Evolutionary conservation across 2,113 vertebrate genomes (phyloP), one percentile per base, ranked within the genome.

Genomic region (Numida meleagris): DNA sequence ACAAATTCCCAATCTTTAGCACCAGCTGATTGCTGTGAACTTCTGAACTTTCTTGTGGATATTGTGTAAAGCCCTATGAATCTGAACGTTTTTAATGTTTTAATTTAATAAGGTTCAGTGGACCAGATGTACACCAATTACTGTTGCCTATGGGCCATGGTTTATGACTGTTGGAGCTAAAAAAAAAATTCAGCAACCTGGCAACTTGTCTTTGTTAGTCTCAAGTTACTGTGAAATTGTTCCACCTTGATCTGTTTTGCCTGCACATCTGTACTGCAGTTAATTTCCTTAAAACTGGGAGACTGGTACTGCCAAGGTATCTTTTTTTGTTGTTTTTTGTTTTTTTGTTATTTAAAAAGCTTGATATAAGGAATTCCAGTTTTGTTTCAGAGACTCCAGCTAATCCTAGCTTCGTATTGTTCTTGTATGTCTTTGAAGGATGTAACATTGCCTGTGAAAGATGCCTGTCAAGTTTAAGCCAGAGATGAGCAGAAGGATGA

Each of bases 101-200:
- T 92, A 78, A 90, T 94, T 72, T 78, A 92, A 86, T 93, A 94
- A 84, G 80, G 77, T 90, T 95, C 90, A 86, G 88, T 61, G 70
- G 83, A 92, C 90, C 88, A 96, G 94, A 88, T 95, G 95, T 94
- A 94, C 82, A 88, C 50, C 94, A 95, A 84, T 96, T 96, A 89
- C 74, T 85, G 45, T 89, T 95, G 93, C 91, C 93, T 89, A 2
- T 82, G 85, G 94, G 82, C 91, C 85, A 89, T 85, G 43, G 80
- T 95, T 96, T 94, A 88, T 90, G 95, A 81, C 88, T 83, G 21
- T 82, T 63, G 14, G 65, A 92, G 86, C 86, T 63, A 63, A 63
- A 63, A 70, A 48, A 85, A 94, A 80, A 95, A 94, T 81, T n/a
- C 36, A 40, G 74, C 90, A 92, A 59, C 92, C 92, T 93, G 83